These are phyloP conservation scores for Pachycephus smyrnensis DNA, from an alignment of 2,888 invertebrate genomes.

Conservation along the genomic window DNA sequence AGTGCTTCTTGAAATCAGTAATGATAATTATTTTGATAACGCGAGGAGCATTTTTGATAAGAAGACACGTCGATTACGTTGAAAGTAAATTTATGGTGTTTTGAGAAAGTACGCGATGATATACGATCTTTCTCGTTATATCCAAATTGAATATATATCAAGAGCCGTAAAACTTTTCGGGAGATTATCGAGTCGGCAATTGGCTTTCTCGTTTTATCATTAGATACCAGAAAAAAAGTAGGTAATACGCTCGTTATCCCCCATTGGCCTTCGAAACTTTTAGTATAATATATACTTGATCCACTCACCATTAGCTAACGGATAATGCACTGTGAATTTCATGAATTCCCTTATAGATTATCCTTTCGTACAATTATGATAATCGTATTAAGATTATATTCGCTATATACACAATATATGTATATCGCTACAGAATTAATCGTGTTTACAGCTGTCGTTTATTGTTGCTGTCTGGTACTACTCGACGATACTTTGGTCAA, in stretches of 20 bases:
- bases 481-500: constrained; percentile 27
- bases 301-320: constrained; percentile 54
- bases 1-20: no score
- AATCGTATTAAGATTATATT: constrained; percentile 31
- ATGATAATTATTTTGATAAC: no score
- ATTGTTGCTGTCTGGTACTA: constrained; percentile 18
- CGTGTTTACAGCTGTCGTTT: neutral
- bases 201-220: neutral
- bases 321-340: constrained; percentile 38
- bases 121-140: no score
- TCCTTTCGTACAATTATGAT: neutral
- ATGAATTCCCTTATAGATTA: constrained; percentile 26
- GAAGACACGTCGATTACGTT: no score
- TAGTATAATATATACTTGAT: constrained; percentile 49
- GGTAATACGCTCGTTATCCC: constrained; percentile 3
- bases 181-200: neutral
- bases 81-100: no score
- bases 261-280: constrained; percentile 30
- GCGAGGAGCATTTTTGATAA: no score
- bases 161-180: neutral
- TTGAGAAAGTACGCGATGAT: no score
- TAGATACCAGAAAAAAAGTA: neutral
- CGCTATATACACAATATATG: constrained; percentile 15
- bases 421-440: neutral
- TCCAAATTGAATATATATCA: no score